phyloP scores from a whole-genome alignment of 2,888 invertebrate species.

The Sylvicola fuscatus region DNA sequence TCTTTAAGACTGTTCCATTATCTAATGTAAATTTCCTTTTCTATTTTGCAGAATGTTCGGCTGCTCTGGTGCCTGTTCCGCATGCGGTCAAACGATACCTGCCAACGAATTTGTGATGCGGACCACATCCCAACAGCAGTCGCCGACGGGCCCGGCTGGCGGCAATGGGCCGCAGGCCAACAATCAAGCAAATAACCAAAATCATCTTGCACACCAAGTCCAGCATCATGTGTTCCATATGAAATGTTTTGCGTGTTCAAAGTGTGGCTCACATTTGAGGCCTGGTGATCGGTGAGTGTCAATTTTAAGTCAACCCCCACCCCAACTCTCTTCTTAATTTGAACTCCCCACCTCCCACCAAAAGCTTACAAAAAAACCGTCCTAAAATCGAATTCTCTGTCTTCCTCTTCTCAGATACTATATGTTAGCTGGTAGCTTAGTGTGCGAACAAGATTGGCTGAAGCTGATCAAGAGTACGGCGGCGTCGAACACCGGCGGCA shows the following conservation, averaged over 20 bases:
- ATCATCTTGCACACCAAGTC: constrained; percentile 24
- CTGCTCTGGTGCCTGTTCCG: constrained; percentile 70
- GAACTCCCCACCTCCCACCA: constrained; percentile 1
- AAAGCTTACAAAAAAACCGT: constrained; percentile 5
- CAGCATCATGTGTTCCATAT: constrained; percentile 73
- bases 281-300: constrained; percentile 66
- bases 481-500: constrained; percentile 32
- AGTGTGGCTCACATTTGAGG: constrained; percentile 72
- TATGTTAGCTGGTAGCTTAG: constrained; percentile 72
- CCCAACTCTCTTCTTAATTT: not conserved
- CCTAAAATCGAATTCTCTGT: constrained; percentile 2
- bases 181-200: constrained; percentile 28
- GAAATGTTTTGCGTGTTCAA: constrained; percentile 90
- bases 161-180: no score
- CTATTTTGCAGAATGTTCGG: constrained; percentile 68
- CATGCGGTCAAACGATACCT: constrained; percentile 81
- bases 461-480: constrained; percentile 65
- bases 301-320: not conserved
- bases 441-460: constrained; percentile 93
- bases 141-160: constrained; percentile 23
- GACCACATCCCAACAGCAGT: constrained; percentile 17
- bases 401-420: constrained; percentile 42
- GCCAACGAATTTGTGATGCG: constrained; percentile 88
- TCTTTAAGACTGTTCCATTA: no score
- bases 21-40: no score